Base-by-base conservation (phyloP, 2,888 invertebrate genomes). In the Anoplius nigerrimus region DNA sequence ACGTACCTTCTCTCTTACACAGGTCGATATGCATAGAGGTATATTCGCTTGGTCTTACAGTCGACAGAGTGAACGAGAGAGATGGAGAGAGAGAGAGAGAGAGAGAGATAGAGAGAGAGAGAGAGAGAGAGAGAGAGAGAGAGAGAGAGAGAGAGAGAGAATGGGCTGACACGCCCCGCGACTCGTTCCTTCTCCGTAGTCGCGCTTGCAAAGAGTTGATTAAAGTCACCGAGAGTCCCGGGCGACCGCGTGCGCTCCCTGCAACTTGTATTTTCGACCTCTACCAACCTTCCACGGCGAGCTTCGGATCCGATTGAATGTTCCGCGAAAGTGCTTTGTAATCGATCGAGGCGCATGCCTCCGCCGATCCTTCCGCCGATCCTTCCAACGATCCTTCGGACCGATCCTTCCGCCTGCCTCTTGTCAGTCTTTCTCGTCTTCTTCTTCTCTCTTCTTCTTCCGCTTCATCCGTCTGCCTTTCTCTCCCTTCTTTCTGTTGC, bases 301-400 rank as follows among this genome's bases (percentile, higher is more conserved):
- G 55, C 59, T 51, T 61, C 46, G 66, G 62, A 67, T 69, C 53
- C 67, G 59, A 70, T 68, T 76, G 75, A 55, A 74, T 73, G 79
- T 78, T 75, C 66, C 71, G 59, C 75, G 67, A 78, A 78, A 76
- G 58, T 79, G 78, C 78, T 73, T 79, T 68, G 79, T 79, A 79
- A 78, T 76, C 79, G 79, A 76, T 79, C 78, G 71, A 67, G 11
- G 34, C 4, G 34, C 34, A 8, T 6, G 34, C 34, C 34, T 5
- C 34, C 34, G 6, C 34, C 34, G 34, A 34, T 24, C 24, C 6
- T n/a, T n/a, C n/a, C n/a, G n/a, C n/a, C n/a, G n/a, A n/a, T n/a
- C n/a, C n/a, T n/a, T n/a, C n/a, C n/a, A n/a, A n/a, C n/a, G n/a
- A n/a, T n/a, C 43, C 62, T 34, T 45, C 60, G 69, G 46, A 63